These are phyloP conservation scores for Rhabdomys pumilio DNA, from an alignment of 2,797 vertebrate species.

Conservation along the genomic window DNA sequence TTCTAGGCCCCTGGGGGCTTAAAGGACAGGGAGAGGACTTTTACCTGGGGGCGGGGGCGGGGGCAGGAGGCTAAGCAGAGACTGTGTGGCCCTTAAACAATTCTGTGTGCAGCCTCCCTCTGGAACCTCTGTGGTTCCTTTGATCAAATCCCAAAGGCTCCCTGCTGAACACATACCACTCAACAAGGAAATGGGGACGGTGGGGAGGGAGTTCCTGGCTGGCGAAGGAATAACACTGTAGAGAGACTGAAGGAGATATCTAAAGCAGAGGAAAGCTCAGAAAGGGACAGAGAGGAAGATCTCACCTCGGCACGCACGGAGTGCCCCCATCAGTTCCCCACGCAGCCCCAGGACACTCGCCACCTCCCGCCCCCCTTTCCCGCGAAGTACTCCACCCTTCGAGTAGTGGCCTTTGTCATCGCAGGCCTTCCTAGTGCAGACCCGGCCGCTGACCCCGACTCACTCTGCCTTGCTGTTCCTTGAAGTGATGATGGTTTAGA, in stretches of 20 bases:
- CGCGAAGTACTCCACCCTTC: not conserved
- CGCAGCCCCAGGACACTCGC: not conserved
- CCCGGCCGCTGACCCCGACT: constrained; percentile 26
- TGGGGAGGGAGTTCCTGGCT: not conserved
- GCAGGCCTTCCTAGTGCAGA: not conserved
- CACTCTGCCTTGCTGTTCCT: constrained; percentile 64
- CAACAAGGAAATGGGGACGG: not conserved
- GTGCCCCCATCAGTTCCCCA: not conserved
- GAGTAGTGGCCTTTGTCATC: not conserved
- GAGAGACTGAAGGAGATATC: not conserved
- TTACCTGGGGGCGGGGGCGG: not conserved
- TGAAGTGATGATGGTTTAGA: not conserved
- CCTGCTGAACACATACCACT: not conserved
- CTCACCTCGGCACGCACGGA: not conserved
- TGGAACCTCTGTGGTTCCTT: not conserved
- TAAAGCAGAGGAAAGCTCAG: not conserved
- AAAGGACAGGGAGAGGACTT: not conserved
- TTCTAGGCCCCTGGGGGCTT: not conserved
- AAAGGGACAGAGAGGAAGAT: no score
- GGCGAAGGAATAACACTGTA: not conserved
- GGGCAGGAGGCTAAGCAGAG: not conserved
- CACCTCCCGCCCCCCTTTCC: not conserved
- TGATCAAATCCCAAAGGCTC: not conserved
- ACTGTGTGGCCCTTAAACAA: not conserved
- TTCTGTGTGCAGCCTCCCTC: not conserved